Conservation (phyloP, 1,140 invertebrate genomes). For the Drosophila tsacasi region DNA sequence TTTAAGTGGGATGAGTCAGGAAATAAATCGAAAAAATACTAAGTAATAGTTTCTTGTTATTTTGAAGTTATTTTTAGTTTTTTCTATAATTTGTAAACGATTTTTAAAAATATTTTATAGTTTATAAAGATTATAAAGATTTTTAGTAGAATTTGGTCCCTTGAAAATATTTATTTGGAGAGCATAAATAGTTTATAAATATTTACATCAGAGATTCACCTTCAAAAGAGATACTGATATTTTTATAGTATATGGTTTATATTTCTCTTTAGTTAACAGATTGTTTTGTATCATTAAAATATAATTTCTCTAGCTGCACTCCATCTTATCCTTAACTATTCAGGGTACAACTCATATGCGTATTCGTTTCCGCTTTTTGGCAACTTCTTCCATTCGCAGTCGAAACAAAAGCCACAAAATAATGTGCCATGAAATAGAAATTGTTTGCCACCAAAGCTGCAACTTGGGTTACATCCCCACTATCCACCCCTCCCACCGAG, state of each 20-base stretch:
- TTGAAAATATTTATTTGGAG: too few species aligned
- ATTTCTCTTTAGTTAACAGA: too few species aligned
- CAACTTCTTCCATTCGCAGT: constrained; percentile 56
- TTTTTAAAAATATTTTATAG: background rate
- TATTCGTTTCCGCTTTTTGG: constrained; percentile 49
- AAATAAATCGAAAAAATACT: background rate
- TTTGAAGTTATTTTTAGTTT: background rate
- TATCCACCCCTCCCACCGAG: background rate
- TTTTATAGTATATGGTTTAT: too few species aligned
- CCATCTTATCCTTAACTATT: background rate
- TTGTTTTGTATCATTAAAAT: background rate
- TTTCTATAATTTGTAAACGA: too few species aligned
- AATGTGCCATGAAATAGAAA: constrained; percentile 83
- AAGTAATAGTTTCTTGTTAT: rapidly evolving
- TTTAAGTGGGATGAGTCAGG: background rate
- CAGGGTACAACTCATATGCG: constrained; percentile 34
- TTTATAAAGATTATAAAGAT: too few species aligned
- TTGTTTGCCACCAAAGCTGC: constrained; percentile 61
- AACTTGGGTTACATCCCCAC: constrained; percentile 29
- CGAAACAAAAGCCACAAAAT: constrained; percentile 82
- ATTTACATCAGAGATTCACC: background rate
- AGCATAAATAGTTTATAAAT: background rate
- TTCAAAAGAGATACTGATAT: too few species aligned
- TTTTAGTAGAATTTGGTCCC: too few species aligned
- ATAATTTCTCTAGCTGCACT: constrained; percentile 1